Percentiles rank a stretch among this genome's conserved stretches.
Conservation (phyloP, 2,797 vertebrate genomes). For the Varecia variegata region DNA sequence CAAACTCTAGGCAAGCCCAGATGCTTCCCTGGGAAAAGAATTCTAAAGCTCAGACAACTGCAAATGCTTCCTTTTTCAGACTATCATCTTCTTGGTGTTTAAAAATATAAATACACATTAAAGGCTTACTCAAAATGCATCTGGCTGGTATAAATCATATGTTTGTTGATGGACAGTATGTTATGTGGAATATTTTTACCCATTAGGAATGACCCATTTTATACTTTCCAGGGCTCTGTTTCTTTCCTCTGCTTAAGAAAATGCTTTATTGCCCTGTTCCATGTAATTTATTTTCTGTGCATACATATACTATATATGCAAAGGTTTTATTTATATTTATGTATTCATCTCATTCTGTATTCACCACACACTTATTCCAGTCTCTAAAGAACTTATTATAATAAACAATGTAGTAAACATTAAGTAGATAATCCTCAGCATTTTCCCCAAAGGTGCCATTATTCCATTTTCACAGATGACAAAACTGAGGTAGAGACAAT, state of each 20-base stretch:
- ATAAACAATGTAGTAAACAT: conserved; percentile 53
- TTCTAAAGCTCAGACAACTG: conserved; percentile 52
- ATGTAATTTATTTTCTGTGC: conserved; percentile 52
- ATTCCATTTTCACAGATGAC: conserved; percentile 68
- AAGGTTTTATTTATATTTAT: conserved; percentile 37
- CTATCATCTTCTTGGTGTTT: conserved; percentile 41
- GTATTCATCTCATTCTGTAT: conserved; percentile 51
- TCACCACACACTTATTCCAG: neutral
- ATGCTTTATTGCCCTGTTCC: conserved; percentile 27
- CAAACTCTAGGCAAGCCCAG: conserved; percentile 25
- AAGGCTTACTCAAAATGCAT: conserved; percentile 57
- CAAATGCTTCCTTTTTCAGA: conserved; percentile 41
- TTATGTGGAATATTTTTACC: conserved; percentile 31
- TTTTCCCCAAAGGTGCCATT: conserved; percentile 25
- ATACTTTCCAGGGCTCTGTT: neutral
- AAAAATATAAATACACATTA: conserved; percentile 61
- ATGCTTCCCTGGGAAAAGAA: conserved; percentile 20
- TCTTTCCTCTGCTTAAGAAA: conserved; percentile 53
- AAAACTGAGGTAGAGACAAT: conserved; percentile 66
- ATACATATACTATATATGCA: conserved; percentile 16
- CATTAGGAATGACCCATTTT: conserved; percentile 54
- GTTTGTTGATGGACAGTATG: conserved; percentile 37
- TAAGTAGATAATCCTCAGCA: conserved; percentile 37
- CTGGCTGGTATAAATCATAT: conserved; percentile 55
- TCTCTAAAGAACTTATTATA: conserved; percentile 48